These are phyloP conservation scores for Crotalus adamanteus DNA, from an alignment of 2,797 vertebrate species.

Conservation along the genomic window DNA sequence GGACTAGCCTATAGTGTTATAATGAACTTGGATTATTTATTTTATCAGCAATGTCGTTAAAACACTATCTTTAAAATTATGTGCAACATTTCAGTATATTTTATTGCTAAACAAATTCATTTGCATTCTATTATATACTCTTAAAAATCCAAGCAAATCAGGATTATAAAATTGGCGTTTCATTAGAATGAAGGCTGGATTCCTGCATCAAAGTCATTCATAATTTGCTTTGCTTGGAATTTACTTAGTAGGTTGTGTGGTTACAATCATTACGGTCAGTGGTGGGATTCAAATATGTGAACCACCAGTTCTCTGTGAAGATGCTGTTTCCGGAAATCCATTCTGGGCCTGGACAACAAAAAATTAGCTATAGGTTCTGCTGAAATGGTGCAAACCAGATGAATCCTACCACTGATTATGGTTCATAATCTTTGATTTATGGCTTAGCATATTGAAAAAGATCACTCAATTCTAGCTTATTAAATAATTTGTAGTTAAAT, in stretches of 20 bases:
- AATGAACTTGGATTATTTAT: slow-evolving; percentile 58
- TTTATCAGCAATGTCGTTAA: slow-evolving; percentile 41
- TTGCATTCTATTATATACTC: slow-evolving; percentile 6
- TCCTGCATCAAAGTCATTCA: neutral
- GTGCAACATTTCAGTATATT: slow-evolving; percentile 3
- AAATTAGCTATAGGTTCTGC: too few relatives aligned
- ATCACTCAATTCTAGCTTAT: neutral
- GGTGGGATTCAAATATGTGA: too few relatives aligned
- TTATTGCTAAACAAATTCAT: neutral
- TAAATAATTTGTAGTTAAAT: neutral
- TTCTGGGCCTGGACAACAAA: too few relatives aligned
- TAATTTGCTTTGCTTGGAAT: neutral
- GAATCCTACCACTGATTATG: neutral
- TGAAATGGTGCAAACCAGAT: too few relatives aligned
- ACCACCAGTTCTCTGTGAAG: too few relatives aligned
- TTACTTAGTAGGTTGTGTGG: neutral
- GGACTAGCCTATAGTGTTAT: slow-evolving; percentile 54
- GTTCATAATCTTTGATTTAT: neutral
- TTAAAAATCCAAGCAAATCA: neutral
- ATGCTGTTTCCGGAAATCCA: too few relatives aligned
- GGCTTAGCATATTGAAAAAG: neutral
- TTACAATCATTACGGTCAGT: neutral
- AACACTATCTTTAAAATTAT: slow-evolving; percentile 42
- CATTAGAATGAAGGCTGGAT: neutral
- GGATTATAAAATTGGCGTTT: neutral